Evolutionary conservation across 2,113 vertebrate species (phyloP).

Genomic region (Gasterosteus aculeatus): DNA sequence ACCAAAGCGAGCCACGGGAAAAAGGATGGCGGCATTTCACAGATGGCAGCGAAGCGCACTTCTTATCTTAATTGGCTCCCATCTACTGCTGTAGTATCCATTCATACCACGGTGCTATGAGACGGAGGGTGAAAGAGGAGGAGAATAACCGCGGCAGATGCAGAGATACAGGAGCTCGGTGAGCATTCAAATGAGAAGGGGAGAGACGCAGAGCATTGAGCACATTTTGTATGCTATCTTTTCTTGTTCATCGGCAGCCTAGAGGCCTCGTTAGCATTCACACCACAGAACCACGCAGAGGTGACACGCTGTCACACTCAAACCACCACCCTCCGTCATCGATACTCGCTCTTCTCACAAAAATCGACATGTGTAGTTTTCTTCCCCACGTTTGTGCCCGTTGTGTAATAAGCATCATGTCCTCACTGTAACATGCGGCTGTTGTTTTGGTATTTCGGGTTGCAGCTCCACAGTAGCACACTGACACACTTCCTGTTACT

Average conservation of each 20-base stretch:
- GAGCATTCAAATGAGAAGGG: conserved; percentile 19
- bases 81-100: conserved; percentile 25
- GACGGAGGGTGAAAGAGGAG: neutral
- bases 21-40: conserved; percentile 36
- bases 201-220: neutral
- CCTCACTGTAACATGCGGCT: neutral
- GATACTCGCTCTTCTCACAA: neutral
- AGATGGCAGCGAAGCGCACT: conserved; percentile 11
- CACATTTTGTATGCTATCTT: conserved; percentile 33
- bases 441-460: conserved; percentile 19
- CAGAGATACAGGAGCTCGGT: neutral
- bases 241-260: conserved; percentile 44
- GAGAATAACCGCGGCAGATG: conserved; percentile 3
- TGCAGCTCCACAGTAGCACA: conserved; percentile 25
- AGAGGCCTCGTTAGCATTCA: conserved; percentile 49
- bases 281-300: conserved; percentile 33
- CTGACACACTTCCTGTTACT: conserved; percentile 28
- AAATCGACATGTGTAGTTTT: neutral
- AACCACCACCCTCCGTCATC: conserved; percentile 9
- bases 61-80: conserved; percentile 51
- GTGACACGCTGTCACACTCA: conserved; percentile 21
- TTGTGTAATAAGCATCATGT: conserved; percentile 2
- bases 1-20: neutral
- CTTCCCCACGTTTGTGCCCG: neutral
- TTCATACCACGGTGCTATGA: conserved; percentile 22